A percentile compares a stretch with the other conserved stretches of the same genome.
These are phyloP conservation scores for Tipula unca DNA, from an alignment of 2,888 invertebrate genomes.

Conservation along the genomic window DNA sequence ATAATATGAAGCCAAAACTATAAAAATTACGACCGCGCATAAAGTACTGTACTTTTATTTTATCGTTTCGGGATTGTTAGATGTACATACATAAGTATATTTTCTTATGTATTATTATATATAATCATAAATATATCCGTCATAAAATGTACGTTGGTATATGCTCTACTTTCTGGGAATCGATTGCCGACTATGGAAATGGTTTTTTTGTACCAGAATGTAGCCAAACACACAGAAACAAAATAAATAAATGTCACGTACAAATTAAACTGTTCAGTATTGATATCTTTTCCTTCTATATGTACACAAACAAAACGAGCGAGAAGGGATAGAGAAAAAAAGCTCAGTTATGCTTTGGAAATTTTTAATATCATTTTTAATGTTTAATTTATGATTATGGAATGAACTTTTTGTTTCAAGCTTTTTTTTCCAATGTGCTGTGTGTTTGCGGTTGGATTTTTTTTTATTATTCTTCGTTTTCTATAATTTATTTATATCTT, in stretches of 20 bases:
- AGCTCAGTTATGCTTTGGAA: not conserved
- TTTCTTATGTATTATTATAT: not conserved
- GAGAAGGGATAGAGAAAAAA: not conserved
- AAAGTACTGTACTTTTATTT: not conserved
- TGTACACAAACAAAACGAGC: not conserved
- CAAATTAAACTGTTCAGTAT: not conserved
- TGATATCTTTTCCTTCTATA: not conserved
- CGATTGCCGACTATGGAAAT: not conserved
- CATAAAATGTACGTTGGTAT: not conserved
- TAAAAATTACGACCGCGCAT: not conserved
- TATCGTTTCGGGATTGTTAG: not conserved
- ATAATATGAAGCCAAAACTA: not conserved
- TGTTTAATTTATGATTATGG: not conserved
- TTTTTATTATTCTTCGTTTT: not conserved
- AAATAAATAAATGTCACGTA: not conserved
- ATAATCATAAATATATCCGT: not conserved
- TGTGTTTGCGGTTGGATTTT: not conserved
- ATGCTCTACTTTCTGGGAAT: not conserved
- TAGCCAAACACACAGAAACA: not conserved
- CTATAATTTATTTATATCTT: not conserved
- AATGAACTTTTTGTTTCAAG: not conserved
- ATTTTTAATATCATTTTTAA: not conserved
- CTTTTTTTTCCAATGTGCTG: not conserved
- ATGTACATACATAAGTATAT: not conserved
- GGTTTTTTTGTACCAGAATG: not conserved